Percentiles rank a stretch among this genome's conserved stretches.
Conservation (phyloP, 2,113 vertebrate species). For the Myotis lucifugus region DNA sequence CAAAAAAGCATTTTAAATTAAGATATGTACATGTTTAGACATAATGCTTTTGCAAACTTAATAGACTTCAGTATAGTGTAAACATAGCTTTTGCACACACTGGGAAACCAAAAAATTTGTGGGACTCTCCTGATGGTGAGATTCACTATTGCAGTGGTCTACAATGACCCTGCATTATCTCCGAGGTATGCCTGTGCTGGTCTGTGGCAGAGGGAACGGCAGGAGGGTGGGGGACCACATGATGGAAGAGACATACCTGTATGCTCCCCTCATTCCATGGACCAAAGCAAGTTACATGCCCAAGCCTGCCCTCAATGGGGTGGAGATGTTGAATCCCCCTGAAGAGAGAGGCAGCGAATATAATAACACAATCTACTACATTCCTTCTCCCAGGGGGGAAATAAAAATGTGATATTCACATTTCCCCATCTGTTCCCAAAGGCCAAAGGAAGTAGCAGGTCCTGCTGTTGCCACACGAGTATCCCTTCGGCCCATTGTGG, state of each 20-base stretch:
- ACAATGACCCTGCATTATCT: not conserved
- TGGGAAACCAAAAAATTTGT: not conserved
- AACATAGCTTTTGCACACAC: not conserved
- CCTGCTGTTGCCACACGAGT: rapidly evolving
- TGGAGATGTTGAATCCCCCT: not conserved
- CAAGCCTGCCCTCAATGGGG: not conserved
- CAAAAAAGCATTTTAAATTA: not conserved
- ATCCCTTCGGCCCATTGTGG: not conserved
- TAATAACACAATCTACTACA: not conserved
- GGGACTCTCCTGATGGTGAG: not conserved
- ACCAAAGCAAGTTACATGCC: not conserved
- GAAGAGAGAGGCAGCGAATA: not conserved
- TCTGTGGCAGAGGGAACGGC: not conserved
- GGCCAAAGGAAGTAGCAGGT: not conserved
- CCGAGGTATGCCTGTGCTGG: not conserved
- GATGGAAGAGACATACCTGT: no score
- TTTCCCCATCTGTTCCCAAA: not conserved
- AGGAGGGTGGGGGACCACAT: not conserved
- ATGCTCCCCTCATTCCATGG: not conserved
- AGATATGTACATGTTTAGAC: not conserved
- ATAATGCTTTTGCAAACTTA: not conserved
- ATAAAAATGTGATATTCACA: not conserved
- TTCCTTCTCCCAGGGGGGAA: not conserved
- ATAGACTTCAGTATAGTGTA: not conserved
- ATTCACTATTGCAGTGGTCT: not conserved